These are phyloP conservation scores for Crepidodera aurea DNA, from an alignment of 2,888 invertebrate genomes.

Conservation along the genomic window DNA sequence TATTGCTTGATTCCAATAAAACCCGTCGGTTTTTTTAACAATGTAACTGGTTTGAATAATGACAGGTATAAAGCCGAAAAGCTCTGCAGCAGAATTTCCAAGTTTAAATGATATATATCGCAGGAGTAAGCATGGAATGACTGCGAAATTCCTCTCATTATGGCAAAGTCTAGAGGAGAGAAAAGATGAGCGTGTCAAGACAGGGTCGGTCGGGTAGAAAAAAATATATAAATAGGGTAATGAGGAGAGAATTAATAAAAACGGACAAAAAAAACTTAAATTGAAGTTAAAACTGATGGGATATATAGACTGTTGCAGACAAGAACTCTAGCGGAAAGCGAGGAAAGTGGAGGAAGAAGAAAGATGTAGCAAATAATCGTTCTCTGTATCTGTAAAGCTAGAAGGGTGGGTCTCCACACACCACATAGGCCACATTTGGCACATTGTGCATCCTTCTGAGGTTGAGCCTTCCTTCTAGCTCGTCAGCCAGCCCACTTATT, in stretches of 20 bases:
- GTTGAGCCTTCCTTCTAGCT: no score
- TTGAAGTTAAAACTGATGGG: no score
- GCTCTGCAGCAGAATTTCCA: conserved; percentile 31
- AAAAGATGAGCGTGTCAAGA: conserved; percentile 17
- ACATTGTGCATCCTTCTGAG: no score
- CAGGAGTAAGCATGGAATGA: conserved; percentile 41
- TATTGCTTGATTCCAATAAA: not conserved
- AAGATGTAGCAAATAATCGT: no score
- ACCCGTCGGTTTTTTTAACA: conserved; percentile 5
- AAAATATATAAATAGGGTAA: no score
- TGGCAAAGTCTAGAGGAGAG: conserved; percentile 26
- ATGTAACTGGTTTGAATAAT: conserved; percentile 12
- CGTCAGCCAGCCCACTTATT: no score
- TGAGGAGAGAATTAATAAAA: not conserved
- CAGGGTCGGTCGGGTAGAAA: conserved; percentile 2
- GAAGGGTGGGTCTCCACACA: no score
- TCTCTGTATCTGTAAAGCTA: no score
- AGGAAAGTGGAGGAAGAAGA: no score
- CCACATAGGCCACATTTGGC: no score
- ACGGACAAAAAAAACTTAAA: not conserved
- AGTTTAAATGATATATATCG: conserved; percentile 42
- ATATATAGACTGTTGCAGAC: no score
- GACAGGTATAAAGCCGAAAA: conserved; percentile 26
- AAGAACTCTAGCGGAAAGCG: no score
- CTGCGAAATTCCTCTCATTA: conserved; percentile 45